Base-by-base conservation (phyloP, 2,797 vertebrate species). In the Artibeus jamaicensis region DNA sequence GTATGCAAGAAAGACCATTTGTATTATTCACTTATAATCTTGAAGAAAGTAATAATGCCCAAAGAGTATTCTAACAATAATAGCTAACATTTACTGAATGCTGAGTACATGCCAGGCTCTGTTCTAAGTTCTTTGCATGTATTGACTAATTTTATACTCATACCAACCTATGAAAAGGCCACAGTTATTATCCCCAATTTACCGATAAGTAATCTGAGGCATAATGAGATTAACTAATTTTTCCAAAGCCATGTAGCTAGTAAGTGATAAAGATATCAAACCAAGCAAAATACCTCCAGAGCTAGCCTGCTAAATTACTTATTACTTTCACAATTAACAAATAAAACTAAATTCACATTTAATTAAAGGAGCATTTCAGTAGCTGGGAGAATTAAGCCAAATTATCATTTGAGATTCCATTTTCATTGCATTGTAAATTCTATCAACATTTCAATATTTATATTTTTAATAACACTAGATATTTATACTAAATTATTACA, bases 121-220 rank as follows among this genome's bases (percentile, higher is more conserved):
- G 7, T 88, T 88, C 73, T 67, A 76, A 93, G 67, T 10, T 71
- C 16, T 67, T 82, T 5, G 34, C 4, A 73, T 37, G 0, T 68
- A 39, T 71, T 90, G 83, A 77, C 42, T 86, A 86, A 88, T 89
- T 90, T 88, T 88, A 46, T 82, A 76, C 19, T 88, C 77, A 50
- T 16, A 68, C 76, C 8, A 68, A 50, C 14, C 39, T 59, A 42
- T 90, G 39, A 85, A 95, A 39, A 93, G 34, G 5, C 32, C 29
- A 82, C 9, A 65, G 5, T 89, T 42, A 71, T 82, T 68, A 53
- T 71, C 32, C 48, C 42, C 50, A 68, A n/a, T 74, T 86, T n/a
- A n/a, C 32, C 8, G 32, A 65, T 65, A 65, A 65, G 62, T 65
- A 65, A 65, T 65, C 62, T n/a, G 32, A 65, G 62, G 29, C 14